phyloP scores from a whole-genome alignment of 2,888 invertebrate genomes.

The Hyalella azteca region DNA sequence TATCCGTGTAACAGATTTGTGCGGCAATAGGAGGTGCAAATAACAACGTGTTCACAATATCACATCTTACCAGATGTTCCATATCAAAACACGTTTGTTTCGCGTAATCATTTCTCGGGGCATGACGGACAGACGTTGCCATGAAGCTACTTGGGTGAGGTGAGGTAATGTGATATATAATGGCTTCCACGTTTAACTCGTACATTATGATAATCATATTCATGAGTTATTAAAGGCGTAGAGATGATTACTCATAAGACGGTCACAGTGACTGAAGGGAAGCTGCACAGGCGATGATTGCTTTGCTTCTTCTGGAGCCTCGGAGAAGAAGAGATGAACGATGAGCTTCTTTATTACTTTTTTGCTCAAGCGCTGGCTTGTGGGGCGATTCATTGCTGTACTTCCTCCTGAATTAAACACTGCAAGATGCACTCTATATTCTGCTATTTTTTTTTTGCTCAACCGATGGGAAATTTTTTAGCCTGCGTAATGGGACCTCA shows the following conservation, averaged over 20 bases:
- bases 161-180: constrained; percentile 18
- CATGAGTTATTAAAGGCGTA: constrained; percentile 32
- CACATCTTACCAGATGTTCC: no score
- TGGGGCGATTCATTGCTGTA: neutral
- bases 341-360: constrained; percentile 11
- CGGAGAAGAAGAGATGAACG: neutral
- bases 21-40: no score
- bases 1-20: no score
- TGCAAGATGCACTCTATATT: no score
- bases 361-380: neutral
- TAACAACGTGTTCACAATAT: no score
- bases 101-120: no score
- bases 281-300: constrained; percentile 6
- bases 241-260: neutral
- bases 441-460: no score
- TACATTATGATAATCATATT: constrained; percentile 27
- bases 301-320: neutral
- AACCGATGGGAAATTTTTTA: no score
- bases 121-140: no score
- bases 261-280: neutral
- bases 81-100: no score
- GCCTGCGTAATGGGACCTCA: no score
- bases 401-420: no score
- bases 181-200: neutral
- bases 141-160: neutral